phyloP scores from a whole-genome alignment of 2,797 vertebrate genomes.

The Halcyon smyrnensis region DNA sequence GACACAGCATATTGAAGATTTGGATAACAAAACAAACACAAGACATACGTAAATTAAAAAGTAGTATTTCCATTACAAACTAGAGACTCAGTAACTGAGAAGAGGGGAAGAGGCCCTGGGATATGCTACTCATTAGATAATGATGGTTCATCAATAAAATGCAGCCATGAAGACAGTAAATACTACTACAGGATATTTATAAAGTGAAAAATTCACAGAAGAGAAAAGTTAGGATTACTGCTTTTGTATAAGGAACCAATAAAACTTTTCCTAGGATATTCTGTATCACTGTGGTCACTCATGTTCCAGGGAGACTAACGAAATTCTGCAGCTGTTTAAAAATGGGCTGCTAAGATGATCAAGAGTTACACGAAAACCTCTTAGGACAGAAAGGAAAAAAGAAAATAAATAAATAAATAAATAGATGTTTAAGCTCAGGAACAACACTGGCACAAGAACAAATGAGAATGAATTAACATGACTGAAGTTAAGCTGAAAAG shows the following conservation, averaged over 20 bases:
- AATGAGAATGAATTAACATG: neutral
- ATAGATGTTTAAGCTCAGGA: neutral
- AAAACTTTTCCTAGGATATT: neutral
- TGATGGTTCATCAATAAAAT: neutral
- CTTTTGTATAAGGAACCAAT: neutral
- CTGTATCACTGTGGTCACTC: neutral
- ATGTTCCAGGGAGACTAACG: neutral
- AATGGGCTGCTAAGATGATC: neutral
- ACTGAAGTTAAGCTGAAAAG: neutral
- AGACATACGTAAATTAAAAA: neutral
- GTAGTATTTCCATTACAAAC: neutral
- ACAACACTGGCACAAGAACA: neutral
- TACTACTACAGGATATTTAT: neutral
- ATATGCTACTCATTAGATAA: neutral
- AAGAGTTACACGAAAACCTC: neutral
- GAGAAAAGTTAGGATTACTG: neutral
- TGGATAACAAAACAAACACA: neutral
- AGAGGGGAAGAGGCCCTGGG: neutral
- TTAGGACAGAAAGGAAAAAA: neutral
- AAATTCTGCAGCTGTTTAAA: neutral
- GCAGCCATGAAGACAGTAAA: neutral
- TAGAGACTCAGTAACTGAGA: neutral
- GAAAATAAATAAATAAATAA: neutral
- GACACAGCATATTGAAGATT: neutral
- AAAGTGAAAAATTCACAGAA: neutral